Evolutionary conservation across 2,113 vertebrate genomes (phyloP), one percentile per base, ranked within the genome.

Genomic region (Chrysemys picta): DNA sequence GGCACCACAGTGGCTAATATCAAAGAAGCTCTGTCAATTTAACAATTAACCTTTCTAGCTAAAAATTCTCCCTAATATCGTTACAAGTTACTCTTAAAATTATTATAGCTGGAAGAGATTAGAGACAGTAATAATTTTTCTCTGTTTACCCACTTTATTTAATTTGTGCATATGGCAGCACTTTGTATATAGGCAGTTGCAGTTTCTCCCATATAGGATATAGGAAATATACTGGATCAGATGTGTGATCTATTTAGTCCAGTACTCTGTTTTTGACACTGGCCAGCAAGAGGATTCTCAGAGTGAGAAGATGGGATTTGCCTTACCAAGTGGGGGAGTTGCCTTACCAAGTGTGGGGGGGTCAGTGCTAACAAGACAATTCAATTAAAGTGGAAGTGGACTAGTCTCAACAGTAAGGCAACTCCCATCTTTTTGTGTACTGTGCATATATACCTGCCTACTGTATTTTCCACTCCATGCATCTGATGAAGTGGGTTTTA

Each of bases 41-140:
- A 82, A 38, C 3, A 24, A 59, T 82, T 93, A 84, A 88, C 87
- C 56, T 59, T 83, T 62, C 84, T 94, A 57, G 42, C 89, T 83
- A 88, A 92, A 87, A n/a, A 59, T 80, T 82, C 89, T 53, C 91
- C 88, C 38, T 4, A 21, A 35, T 90, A 91, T 54, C 78, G 14
- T 88, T 90, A 88, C 29, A 80, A 96, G 65, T 2, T 25, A 89
- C 76, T 92, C 76, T 57, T 78, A 93, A 89, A 94, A 72, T 72
- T 78, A 86, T 72, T 94, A 93, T 5, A 16, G 13, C n/a, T 69
- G 85, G 79, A 35, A 50, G 91, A 93, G 90, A 90, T 83, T 12
- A 91, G 80, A 80, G 10, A 91, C 84, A 53, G 35, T 62, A 45
- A 75, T 59, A 17, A 57, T 91, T 96, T 94, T 91, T 52, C 50